Evolutionary conservation across 2,797 vertebrate genomes (phyloP).

Genomic region (Microctenopoma stevenorrisi): DNA sequence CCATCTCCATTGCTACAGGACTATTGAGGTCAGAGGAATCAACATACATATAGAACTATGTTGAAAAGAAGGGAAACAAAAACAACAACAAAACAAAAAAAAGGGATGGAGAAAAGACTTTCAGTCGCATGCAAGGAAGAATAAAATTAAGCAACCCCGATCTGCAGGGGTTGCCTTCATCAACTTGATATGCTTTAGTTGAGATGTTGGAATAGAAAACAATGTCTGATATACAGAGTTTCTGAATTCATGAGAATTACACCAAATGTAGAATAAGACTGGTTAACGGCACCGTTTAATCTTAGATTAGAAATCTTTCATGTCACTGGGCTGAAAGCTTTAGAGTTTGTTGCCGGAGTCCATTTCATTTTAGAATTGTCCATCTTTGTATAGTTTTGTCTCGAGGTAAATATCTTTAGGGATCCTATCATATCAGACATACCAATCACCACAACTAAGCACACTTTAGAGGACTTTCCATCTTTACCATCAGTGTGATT

Average conservation of each 20-base stretch:
- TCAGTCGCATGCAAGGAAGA: conserved; percentile 80
- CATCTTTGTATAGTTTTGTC: neutral
- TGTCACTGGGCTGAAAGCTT: neutral
- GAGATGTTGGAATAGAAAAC: conserved; percentile 11
- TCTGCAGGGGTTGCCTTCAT: neutral
- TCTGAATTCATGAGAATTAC: neutral
- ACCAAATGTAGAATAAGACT: neutral
- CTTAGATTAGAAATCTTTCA: neutral
- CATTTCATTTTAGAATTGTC: neutral
- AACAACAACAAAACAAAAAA: conserved; percentile 45
- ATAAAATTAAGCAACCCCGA: conserved; percentile 30
- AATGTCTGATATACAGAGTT: neutral
- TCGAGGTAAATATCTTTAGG: neutral
- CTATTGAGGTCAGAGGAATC: conserved; percentile 91
- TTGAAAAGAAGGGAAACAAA: conserved; percentile 74
- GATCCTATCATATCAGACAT: neutral
- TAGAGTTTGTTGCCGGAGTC: neutral
- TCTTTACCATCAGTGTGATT: conserved; percentile 12
- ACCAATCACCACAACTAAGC: conserved; percentile 36
- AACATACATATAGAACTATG: conserved; percentile 90
- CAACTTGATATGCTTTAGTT: conserved; percentile 1
- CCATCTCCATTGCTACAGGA: conserved; percentile 97
- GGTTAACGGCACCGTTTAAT: neutral
- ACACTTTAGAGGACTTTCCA: conserved; percentile 30
- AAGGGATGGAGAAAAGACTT: conserved; percentile 68